Evolutionary conservation across 2,113 vertebrate species (phyloP), one percentile per base, ranked within the genome.

Genomic region (Illadopsis cleaveri): DNA sequence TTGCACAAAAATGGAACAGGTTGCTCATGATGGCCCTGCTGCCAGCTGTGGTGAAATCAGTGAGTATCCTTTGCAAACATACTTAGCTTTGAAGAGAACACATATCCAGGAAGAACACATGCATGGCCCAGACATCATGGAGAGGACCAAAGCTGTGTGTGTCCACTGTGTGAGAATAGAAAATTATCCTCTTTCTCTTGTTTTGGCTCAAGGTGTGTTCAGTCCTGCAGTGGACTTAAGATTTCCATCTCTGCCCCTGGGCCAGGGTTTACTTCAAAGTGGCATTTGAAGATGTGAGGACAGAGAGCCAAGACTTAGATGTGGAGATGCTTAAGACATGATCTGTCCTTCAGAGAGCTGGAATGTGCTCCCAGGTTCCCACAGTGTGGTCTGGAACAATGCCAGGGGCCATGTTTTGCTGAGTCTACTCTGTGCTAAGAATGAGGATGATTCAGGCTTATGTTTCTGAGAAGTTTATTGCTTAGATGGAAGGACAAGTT

Each of bases 91-190:
- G 44, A 65, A 42, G 72, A 54, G 37, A 65, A 21, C 12, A 24
- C 1, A 2, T 18, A 33, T 25, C 44, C 57, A 24, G 37, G 48
- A 33, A 31, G 35, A 75, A 14, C 19, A 51, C 1, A 8, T 8
- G 9, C 12, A 25, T 6, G 45, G 48, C 14, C 38, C 21, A 31
- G 24, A 31, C 20, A 15, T 42, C 53, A 51, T 5, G 28, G 21
- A 35, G 6, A 78, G 23, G 38, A 37, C 3, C 11, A 44, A 77
- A 71, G 22, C 13, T 66, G 33, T 30, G 25, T 58, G 2, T 13
- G 15, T 17, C 22, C 1, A 1, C 0, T 1, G 8, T 19, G 6
- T 23, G 24, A 80, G 11, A 77, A 22, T 3, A 27, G 22, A 77
- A 89, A 65, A 51, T 5, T 16, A 15, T 33, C 18, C 10, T 66